Percentiles rank a stretch among this genome's conserved stretches.
Conservation (phyloP, 53 echinoderm and acorn worm species). For the Stichopus horrens region DNA sequence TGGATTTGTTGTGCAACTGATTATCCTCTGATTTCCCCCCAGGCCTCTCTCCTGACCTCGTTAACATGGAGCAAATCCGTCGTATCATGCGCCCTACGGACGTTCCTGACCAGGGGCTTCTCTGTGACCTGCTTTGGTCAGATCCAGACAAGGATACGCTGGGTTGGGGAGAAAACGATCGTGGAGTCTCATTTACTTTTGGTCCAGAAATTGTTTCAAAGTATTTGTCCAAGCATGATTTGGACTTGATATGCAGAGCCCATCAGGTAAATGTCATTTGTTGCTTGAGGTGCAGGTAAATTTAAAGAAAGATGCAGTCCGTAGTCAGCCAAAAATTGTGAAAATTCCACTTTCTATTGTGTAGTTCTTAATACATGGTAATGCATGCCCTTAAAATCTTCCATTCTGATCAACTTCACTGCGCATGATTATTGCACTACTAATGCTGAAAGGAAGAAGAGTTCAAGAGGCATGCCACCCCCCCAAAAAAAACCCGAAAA, state of each 20-base stretch:
- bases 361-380: too few species aligned
- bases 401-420: too few species aligned
- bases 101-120: constrained; percentile 97
- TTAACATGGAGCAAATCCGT: constrained; percentile 97
- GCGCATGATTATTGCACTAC: too few species aligned
- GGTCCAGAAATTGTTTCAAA: constrained; percentile 96
- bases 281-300: too few species aligned
- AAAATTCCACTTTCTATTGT: too few species aligned
- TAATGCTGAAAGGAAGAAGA: too few species aligned
- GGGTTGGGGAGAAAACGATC: constrained; percentile 99
- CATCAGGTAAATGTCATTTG: constrained; percentile 73
- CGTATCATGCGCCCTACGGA: constrained; percentile 99
- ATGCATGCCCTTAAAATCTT: too few species aligned
- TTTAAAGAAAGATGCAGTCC: too few species aligned
- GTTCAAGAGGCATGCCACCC: too few species aligned
- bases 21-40: neutral
- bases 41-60: constrained; percentile 98
- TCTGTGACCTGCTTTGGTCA: constrained; percentile 98
- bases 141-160: constrained; percentile 96
- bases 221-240: constrained; percentile 88
- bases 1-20: too few species aligned
- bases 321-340: too few species aligned
- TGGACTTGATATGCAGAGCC: constrained; percentile 99
- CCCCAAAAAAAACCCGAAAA: too few species aligned
- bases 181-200: constrained; percentile 98